Percentiles rank a stretch among this genome's conserved stretches.
Evolutionary conservation across 2,888 invertebrate genomes (phyloP).

Genomic region (Drosophila prolongata): DNA sequence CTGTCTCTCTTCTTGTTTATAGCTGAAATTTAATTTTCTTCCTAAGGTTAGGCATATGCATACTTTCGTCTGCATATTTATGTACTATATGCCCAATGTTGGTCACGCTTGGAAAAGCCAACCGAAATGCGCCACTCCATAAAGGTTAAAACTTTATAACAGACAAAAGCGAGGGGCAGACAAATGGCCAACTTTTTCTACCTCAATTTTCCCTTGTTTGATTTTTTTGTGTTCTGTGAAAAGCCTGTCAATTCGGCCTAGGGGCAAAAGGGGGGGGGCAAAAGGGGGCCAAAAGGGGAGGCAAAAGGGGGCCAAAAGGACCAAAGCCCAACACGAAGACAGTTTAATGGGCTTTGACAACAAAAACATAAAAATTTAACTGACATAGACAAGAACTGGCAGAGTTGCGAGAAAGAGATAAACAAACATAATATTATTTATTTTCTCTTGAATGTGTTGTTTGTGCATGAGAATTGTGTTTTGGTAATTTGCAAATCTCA

Average conservation of each 20-base stretch:
- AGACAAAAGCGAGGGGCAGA: conserved; percentile 47
- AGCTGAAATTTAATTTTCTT: conserved; percentile 17
- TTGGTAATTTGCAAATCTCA: conserved; percentile 42
- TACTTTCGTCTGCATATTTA: conserved; percentile 4
- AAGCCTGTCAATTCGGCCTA: conserved; percentile 21
- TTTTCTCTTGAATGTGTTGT: conserved; percentile 24
- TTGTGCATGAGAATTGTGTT: conserved; percentile 29
- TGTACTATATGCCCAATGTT: conserved; percentile 23
- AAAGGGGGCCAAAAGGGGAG: conserved; percentile 15
- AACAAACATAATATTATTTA: conserved; percentile 32
- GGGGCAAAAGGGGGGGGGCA: conserved; percentile 6
- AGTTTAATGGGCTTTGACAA: conserved; percentile 52
- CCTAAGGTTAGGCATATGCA: background rate
- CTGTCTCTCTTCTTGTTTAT: conserved; percentile 16
- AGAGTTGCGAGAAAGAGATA: conserved; percentile 6
- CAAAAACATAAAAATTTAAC: conserved; percentile 53
- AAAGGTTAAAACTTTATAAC: conserved; percentile 65
- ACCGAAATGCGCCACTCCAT: conserved; percentile 25
- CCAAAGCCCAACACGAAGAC: conserved; percentile 36
- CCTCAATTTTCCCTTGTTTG: conserved; percentile 27
- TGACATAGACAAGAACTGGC: conserved; percentile 27
- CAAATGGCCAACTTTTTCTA: conserved; percentile 50
- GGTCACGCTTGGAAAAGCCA: conserved; percentile 37
- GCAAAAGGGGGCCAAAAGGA: conserved; percentile 2
- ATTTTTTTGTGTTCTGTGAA: conserved; percentile 2